Conservation (phyloP, 2,113 vertebrate genomes). For the Calidris pugnax region DNA sequence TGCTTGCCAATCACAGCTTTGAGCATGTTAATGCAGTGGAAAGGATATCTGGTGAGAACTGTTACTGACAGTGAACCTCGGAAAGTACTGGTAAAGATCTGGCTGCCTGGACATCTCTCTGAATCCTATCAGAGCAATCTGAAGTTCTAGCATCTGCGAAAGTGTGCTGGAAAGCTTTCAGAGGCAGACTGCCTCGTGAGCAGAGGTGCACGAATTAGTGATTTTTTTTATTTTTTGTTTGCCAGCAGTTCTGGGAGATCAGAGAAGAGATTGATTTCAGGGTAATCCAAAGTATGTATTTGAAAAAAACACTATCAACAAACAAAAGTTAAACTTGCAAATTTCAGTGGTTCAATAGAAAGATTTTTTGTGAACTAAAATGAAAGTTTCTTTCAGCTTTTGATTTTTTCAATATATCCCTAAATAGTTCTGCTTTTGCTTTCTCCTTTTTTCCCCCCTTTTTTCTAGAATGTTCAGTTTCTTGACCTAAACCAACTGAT, state of each 20-base stretch:
- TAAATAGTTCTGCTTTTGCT: not conserved
- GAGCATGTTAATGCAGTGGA: not conserved
- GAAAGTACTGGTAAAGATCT: not conserved
- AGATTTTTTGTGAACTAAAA: not conserved
- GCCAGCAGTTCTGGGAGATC: constrained; percentile 8
- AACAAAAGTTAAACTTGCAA: not conserved
- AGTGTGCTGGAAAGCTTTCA: constrained; percentile 11
- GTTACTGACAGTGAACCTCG: not conserved
- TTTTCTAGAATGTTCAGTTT: not conserved
- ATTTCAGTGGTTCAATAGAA: not conserved
- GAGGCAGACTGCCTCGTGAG: not conserved
- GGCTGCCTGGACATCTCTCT: not conserved
- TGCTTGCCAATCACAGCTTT: not conserved
- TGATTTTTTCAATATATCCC: not conserved
- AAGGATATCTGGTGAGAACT: not conserved
- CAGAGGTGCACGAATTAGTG: not conserved
- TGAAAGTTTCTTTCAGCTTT: not conserved
- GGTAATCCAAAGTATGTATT: not conserved
- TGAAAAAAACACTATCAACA: not conserved
- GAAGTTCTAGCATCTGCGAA: not conserved
- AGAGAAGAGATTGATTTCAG: not conserved
- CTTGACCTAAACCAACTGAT: not conserved
- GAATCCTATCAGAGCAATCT: not conserved
- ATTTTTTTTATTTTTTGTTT: not conserved
- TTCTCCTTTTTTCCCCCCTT: rapidly evolving